These are phyloP conservation scores for Pandion haliaetus DNA, from an alignment of 2,113 vertebrate species.

Conservation along the genomic window DNA sequence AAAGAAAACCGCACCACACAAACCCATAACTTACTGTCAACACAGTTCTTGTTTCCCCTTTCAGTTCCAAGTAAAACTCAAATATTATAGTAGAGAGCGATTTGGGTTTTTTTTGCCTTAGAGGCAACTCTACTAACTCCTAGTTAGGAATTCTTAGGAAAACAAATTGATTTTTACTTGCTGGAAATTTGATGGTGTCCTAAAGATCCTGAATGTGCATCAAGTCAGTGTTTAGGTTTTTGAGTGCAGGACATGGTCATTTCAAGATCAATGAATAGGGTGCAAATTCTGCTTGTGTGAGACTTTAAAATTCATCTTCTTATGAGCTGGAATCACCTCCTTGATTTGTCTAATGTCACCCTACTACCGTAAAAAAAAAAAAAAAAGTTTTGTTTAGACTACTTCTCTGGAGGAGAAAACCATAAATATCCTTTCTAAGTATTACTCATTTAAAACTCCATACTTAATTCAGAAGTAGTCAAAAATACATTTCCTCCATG, in stretches of 20 bases:
- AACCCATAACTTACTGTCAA: too few species aligned
- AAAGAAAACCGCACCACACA: too few species aligned
- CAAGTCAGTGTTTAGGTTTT: neutral
- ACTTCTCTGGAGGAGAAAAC: neutral
- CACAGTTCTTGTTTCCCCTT: neutral
- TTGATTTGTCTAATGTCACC: neutral
- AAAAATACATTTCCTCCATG: neutral
- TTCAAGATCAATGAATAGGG: neutral
- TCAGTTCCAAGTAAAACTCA: neutral
- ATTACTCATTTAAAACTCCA: neutral
- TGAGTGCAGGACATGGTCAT: neutral
- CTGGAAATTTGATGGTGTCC: neutral
- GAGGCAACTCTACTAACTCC: neutral
- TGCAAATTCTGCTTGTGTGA: neutral
- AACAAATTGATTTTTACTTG: neutral
- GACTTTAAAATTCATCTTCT: neutral
- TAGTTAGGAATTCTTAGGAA: neutral
- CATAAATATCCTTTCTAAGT: neutral
- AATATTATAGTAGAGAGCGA: neutral
- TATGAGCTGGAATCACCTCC: neutral
- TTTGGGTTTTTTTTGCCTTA: neutral
- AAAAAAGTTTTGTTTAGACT: neutral
- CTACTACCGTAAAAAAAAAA: neutral
- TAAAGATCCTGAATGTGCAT: neutral
- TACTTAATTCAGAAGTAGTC: neutral